A percentile compares a stretch with the other conserved stretches of the same genome.
Conservation (phyloP, 2,888 invertebrate genomes). For the Periphyllus acericola region DNA sequence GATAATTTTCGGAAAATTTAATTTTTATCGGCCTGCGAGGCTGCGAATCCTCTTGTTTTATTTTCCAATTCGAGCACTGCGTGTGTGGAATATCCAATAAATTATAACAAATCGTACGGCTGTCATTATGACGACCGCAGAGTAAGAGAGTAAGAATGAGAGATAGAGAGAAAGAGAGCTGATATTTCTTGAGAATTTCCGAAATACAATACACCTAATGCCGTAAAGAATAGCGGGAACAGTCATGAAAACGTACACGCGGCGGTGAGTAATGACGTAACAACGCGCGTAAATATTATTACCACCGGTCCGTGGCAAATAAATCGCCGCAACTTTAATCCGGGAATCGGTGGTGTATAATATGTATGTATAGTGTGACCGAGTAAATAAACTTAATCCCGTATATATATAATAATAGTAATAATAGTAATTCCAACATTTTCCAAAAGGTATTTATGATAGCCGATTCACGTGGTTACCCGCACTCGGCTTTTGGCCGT, state of each 20-base stretch:
- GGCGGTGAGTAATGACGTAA: constrained; percentile 4
- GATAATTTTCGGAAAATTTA: no score
- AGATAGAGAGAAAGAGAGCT: neutral
- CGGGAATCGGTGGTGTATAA: neutral
- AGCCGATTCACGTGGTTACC: neutral
- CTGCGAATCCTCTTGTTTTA: no score
- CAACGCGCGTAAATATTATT: neutral
- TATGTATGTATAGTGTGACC: neutral
- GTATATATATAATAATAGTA: no score
- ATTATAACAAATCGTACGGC: no score
- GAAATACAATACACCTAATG: neutral
- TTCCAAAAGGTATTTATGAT: constrained; percentile 1
- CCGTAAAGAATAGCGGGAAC: neutral
- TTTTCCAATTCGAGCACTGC: no score
- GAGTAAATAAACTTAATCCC: constrained; percentile 5
- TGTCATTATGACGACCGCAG: neutral
- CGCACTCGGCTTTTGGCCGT: neutral
- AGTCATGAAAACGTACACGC: neutral
- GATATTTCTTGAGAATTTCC: neutral
- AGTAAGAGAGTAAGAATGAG: neutral
- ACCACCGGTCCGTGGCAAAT: neutral
- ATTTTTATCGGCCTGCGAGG: no score
- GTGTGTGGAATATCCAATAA: no score
- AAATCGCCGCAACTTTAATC: constrained; percentile 12
- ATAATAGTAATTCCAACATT: neutral